phyloP scores from a whole-genome alignment of 2,113 vertebrate species.

The Bubo scandiacus region DNA sequence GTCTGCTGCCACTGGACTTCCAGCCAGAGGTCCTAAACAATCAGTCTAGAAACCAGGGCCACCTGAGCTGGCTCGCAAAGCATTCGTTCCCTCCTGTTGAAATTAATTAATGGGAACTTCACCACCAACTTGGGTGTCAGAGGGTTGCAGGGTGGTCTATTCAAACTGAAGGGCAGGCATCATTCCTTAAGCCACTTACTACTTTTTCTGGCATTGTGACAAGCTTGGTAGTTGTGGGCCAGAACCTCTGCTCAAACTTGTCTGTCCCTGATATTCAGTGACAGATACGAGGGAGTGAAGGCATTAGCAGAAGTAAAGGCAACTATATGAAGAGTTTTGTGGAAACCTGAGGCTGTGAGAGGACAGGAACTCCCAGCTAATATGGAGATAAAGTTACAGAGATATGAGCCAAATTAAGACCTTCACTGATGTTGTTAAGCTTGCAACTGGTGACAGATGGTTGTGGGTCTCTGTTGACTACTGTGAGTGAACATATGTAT shows the following conservation, averaged over 20 bases:
- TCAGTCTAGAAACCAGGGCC: background rate
- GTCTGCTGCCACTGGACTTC: background rate
- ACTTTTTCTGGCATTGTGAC: background rate
- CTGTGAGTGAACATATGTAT: background rate
- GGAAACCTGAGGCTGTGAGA: background rate
- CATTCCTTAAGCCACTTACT: background rate
- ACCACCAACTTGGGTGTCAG: background rate
- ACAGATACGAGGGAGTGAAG: background rate
- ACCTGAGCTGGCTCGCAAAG: background rate
- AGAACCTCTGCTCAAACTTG: background rate
- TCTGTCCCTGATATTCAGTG: background rate
- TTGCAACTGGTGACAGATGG: background rate
- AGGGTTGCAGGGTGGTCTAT: background rate
- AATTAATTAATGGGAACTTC: background rate
- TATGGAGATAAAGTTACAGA: background rate
- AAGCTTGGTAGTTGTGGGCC: background rate
- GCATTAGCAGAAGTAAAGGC: background rate
- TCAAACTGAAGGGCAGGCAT: background rate
- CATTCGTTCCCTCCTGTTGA: background rate
- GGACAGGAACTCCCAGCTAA: background rate
- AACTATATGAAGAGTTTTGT: background rate
- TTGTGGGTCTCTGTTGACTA: background rate
- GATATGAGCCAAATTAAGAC: background rate
- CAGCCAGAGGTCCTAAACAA: background rate
- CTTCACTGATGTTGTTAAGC: background rate